These are phyloP conservation scores for Diphyllodes magnificus DNA, from an alignment of 2,113 vertebrate genomes.

Conservation along the genomic window DNA sequence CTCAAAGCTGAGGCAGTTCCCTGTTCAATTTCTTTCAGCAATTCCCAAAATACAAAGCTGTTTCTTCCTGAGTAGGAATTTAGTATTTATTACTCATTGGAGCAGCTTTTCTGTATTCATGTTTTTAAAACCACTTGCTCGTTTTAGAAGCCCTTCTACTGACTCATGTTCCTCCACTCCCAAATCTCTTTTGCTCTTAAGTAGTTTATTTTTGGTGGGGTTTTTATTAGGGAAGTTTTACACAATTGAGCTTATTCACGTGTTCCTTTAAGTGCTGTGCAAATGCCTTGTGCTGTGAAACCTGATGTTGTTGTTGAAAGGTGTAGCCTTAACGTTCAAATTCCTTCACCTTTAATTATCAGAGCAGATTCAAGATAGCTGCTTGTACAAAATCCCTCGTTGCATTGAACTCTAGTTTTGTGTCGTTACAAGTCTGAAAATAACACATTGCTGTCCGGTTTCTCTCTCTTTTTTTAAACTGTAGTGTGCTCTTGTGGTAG, in stretches of 20 bases:
- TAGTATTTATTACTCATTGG: slow-evolving; percentile 5
- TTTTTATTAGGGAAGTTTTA: background rate
- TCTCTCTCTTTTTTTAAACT: background rate
- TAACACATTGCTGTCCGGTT: background rate
- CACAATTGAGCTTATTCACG: background rate
- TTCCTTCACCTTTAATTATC: background rate
- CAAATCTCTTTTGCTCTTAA: background rate
- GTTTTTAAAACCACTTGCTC: background rate
- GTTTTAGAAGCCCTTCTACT: slow-evolving; percentile 6
- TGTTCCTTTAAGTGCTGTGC: background rate
- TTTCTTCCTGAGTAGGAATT: slow-evolving; percentile 4
- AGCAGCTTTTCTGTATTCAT: background rate
- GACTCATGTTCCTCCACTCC: slow-evolving; percentile 14
- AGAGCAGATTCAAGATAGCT: background rate
- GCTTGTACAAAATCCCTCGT: background rate
- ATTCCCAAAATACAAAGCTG: background rate
- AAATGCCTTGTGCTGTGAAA: background rate
- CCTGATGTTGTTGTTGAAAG: background rate
- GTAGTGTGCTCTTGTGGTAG: background rate
- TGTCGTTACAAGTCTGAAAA: background rate
- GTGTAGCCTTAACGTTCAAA: background rate
- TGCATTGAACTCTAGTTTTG: background rate
- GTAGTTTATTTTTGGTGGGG: slow-evolving; percentile 26
- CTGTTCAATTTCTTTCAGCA: background rate
- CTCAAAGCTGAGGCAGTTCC: background rate